Evolutionary conservation across 2,888 invertebrate genomes (phyloP), one percentile per base, ranked within the genome.

Genomic region (Cybosia mesomella): DNA sequence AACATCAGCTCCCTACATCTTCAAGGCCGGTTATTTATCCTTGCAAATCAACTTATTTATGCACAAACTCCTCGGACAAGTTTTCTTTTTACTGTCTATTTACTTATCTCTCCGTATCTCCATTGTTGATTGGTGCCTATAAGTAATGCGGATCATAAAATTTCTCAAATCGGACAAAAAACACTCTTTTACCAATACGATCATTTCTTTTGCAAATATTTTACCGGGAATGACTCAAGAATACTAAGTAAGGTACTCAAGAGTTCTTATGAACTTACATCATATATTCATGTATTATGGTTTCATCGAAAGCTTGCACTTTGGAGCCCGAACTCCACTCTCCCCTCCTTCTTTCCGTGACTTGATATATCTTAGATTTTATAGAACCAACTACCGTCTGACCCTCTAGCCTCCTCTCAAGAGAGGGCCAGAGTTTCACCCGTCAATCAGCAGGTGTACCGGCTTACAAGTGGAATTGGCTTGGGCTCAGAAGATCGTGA

Each of bases 1-100:
- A 74, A 75, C 74, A 70, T 76, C 77, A 83, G 78, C 78, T 78
- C 79, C 78, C 80, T 78, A 79, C 83, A 79, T 84, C 80, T 76
- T 79, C 89, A 91, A 92, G 91, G 90, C 78, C 86, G 83, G 82
- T 85, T 86, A 76, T 85, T 83, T 84, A 79, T 79, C 69, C 66
- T 70, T 67, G 64, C 32, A 71, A 22, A 58, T 64, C 36, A 70
- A 72, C 68, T 71, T 69, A 70, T 68, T 57, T 21, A 67, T 67
- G 60, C 67, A 53, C 58, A 28, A 67, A 71, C 60, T 66, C 60
- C 64, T 60, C 54, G 32, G 64, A 72, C 75, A 74, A 68, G 77
- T 75, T 77, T 39, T 53, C 67, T 63, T 74, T 80, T 72, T 58
- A 70, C 62, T 67, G 22, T 28, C 58, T 70, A 67, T 76, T 67